A percentile compares a stretch with the other conserved stretches of the same genome.
Conservation (phyloP, 2,113 vertebrate genomes). For the Sula dactylatra region DNA sequence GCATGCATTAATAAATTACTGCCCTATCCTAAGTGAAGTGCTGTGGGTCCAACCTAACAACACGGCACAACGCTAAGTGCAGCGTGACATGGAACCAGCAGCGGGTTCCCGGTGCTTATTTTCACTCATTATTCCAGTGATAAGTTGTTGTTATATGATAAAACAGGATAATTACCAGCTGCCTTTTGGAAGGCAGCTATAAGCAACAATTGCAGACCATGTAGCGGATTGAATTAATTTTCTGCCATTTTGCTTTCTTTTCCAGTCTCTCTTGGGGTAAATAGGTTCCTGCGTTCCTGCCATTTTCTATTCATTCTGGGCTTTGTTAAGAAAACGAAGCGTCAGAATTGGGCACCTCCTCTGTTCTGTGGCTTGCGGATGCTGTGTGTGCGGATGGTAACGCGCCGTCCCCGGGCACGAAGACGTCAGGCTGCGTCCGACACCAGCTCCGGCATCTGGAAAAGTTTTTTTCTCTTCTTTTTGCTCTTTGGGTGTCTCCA, state of each 20-base stretch:
- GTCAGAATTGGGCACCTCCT: background rate
- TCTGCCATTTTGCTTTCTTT: background rate
- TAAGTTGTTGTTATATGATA: background rate
- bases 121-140: background rate
- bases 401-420: rapidly evolving
- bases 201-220: background rate
- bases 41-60: background rate
- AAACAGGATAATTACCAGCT: background rate
- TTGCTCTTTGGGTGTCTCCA: background rate
- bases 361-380: background rate
- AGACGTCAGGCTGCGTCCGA: rapidly evolving
- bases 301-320: background rate
- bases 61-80: background rate
- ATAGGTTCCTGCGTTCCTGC: background rate
- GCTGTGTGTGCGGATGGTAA: background rate
- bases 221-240: background rate
- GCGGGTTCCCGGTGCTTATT: background rate
- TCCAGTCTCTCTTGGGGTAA: background rate
- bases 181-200: background rate
- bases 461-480: background rate
- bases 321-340: conserved; percentile 28
- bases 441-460: background rate
- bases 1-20: background rate
- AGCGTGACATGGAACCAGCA: background rate
- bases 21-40: background rate